Percentiles rank a stretch among this genome's conserved stretches.
These are phyloP conservation scores for Callitettix versicolor DNA, from an alignment of 1,140 invertebrate species.

Conservation along the genomic window DNA sequence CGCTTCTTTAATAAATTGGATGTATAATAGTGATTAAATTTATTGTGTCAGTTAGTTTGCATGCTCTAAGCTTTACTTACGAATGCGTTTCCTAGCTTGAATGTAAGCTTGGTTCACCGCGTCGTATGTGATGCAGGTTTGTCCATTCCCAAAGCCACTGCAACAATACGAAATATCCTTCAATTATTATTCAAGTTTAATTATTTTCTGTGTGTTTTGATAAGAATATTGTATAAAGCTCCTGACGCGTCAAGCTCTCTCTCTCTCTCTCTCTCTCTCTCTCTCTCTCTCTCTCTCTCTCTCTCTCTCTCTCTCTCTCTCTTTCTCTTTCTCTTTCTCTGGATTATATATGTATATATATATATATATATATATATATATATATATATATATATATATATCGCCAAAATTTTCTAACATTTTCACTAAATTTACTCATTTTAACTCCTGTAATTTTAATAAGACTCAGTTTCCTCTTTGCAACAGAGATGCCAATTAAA, in stretches of 20 bases:
- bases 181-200: background rate
- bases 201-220: background rate
- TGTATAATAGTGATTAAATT: too few relatives aligned
- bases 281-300: background rate
- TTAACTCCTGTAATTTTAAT: too few relatives aligned
- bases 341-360: too few relatives aligned
- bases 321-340: too few relatives aligned
- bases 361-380: background rate
- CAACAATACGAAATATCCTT: constrained; percentile 36
- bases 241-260: too few relatives aligned
- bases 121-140: constrained; percentile 78
- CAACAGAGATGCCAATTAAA: too few relatives aligned
- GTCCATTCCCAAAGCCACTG: constrained; percentile 55
- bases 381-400: too few relatives aligned
- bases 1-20: too few relatives aligned
- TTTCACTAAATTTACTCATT: too few relatives aligned
- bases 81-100: constrained; percentile 72
- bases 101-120: constrained; percentile 81
- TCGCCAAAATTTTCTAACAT: background rate
- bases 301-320: background rate
- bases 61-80: constrained; percentile 61
- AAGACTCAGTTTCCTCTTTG: too few relatives aligned
- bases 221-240: background rate
- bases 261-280: background rate
- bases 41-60: too few relatives aligned